A percentile compares a stretch with the other conserved stretches of the same genome.
Evolutionary conservation across 1,140 invertebrate genomes (phyloP).

Genomic region (Liolophura sinensis): DNA sequence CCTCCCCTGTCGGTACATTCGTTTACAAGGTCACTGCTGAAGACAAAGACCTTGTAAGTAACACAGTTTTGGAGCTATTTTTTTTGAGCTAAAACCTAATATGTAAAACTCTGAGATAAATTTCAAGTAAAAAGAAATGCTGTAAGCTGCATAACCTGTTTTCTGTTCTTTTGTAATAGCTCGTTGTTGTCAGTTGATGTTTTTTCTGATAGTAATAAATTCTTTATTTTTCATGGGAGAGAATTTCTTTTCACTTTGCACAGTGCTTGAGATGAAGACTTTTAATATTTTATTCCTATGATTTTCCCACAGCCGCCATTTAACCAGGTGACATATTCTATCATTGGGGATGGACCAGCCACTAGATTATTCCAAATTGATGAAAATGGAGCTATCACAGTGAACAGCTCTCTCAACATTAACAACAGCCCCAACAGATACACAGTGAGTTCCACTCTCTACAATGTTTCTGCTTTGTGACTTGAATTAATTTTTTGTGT

Average conservation of each 20-base stretch:
- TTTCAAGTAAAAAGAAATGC: too few species aligned
- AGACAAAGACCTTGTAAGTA: constrained; percentile 26
- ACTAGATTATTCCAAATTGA: constrained; percentile 22
- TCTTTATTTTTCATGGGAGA: too few species aligned
- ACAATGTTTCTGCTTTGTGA: constrained; percentile 3
- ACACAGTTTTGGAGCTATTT: not conserved
- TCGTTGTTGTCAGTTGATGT: too few species aligned
- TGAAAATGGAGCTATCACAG: constrained; percentile 8
- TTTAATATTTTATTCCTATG: constrained; percentile 1
- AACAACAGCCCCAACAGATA: constrained; percentile 9
- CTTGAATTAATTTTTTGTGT: not conserved
- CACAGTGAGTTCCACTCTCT: constrained; percentile 7
- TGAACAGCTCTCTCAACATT: constrained; percentile 9
- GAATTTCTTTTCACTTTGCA: not conserved
- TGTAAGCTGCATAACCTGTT: too few species aligned
- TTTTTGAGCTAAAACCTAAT: not conserved
- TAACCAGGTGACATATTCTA: constrained; percentile 17
- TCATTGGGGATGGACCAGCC: constrained; percentile 27
- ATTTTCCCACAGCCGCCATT: constrained; percentile 15
- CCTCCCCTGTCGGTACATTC: constrained; percentile 6
- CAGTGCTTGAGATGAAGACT: not conserved
- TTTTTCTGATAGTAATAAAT: too few species aligned
- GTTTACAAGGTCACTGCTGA: constrained; percentile 23
- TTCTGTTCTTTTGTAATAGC: too few species aligned
- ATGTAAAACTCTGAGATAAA: too few species aligned